Evolutionary conservation across 2,113 vertebrate genomes (phyloP).

Genomic region (Andinoacara biseriatus): DNA sequence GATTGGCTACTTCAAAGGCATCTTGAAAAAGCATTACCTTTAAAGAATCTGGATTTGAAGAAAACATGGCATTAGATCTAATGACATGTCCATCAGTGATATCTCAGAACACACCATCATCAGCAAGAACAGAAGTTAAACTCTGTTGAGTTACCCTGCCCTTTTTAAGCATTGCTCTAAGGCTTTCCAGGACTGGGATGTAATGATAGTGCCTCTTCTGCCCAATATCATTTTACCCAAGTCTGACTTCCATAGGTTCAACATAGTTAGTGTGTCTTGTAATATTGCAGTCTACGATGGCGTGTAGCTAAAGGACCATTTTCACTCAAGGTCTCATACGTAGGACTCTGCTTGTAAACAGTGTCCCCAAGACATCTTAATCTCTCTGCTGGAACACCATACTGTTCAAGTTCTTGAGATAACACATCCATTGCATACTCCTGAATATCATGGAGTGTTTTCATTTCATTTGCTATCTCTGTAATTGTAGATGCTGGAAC

Average conservation of each 20-base stretch:
- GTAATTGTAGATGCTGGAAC: background rate
- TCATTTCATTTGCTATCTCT: background rate
- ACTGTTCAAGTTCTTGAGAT: constrained; percentile 17
- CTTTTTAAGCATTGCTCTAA: background rate
- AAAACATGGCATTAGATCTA: background rate
- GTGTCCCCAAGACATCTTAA: background rate
- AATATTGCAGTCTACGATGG: background rate
- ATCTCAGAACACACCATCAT: background rate
- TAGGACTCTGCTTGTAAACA: background rate
- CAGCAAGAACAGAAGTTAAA: background rate
- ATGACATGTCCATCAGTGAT: background rate
- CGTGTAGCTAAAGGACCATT: background rate
- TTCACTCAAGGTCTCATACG: background rate
- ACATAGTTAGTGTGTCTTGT: background rate
- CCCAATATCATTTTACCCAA: background rate
- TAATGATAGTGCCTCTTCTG: background rate
- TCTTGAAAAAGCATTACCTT: background rate
- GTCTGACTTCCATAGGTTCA: background rate
- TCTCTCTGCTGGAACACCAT: background rate
- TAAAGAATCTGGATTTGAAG: background rate
- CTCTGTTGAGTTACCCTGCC: background rate
- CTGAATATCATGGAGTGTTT: constrained; percentile 14
- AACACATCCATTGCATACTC: background rate
- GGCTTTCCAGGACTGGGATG: background rate
- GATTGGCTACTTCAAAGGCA: background rate